Base-by-base conservation (phyloP, 1,140 invertebrate species). In the Bombus superbus region DNA sequence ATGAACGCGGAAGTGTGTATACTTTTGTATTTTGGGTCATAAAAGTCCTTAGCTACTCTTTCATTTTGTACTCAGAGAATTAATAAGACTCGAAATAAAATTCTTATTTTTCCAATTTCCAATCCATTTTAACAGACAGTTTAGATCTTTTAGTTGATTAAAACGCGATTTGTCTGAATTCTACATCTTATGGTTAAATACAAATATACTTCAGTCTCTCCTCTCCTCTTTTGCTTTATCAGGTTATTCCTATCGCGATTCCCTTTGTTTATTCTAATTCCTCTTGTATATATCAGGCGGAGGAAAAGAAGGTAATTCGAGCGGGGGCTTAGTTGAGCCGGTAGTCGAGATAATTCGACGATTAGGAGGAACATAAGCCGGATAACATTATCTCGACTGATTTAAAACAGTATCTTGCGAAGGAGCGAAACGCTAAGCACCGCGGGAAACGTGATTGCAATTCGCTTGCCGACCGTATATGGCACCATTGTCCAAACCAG, bases 361-460 rank as follows among this genome's bases (percentile, higher is more conserved):
- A 86, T 82, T 86, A 82, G 79, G 38, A 28, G 74, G 53, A 86
- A 68, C 68, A 72, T 84, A 77, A 87, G 74, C 64, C 53, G 59
- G 81, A 81, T 82, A 83, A 75, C 86, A 81, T 88, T 90, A 90
- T 90, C 71, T 72, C 86, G 64, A 80, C 59, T 86, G 81, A 91
- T 89, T 91, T 90, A 88, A 91, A 86, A 91, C 64, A 82, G 80
- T 80, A 86, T 91, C 85, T 90, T 83, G 78, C 84, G 85, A 83
- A 66, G 76, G 66, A 86, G 68, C 59, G 85, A 57, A 90, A 86
- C 72, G 88, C 75, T 88, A 88, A 91, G 88, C 90, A 86, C 69
- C 83, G 82, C 88, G 76, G 89, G 82, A 89, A 85, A 89, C 86
- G 89, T 89, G 87, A 92, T 91, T 91, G 89, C 85, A 80, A 92